Base-by-base conservation (phyloP, 1,140 invertebrate species). In the Rhyacophila brunnea region DNA sequence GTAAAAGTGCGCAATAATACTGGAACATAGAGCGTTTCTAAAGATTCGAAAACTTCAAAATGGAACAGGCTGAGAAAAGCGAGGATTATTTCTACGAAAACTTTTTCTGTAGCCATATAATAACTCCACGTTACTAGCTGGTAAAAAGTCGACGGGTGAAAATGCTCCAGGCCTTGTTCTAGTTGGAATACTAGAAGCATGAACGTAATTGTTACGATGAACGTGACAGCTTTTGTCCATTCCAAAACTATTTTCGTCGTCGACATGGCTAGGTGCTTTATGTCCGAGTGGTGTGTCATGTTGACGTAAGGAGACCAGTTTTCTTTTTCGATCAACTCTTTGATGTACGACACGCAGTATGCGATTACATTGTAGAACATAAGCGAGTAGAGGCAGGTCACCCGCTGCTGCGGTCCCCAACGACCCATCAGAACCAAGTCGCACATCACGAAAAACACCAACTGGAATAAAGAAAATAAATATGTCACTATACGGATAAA, bases 341-440 rank as follows among this genome's bases (percentile, higher is more conserved):
- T 84, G 7, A 89, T 82, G 69, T 91, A 91, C 55, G 81, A 80
- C 0, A 89, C 81, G 58, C 87, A 89, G 72, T 91, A 90, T 0
- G 88, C 85, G 47, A 89, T 78, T 1, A 90, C 88, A 68, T 90
- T 90, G 76, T 89, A 90, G 72, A 91, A 90, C 84, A 90, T 87
- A 2, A 91, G 74, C 0, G 87, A 87, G 70, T 91, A 91, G 7
- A 91, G 78, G 15, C 82, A 83, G 0, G 87, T 88, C 17, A 89
- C 74, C 35, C 79, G 73, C 53, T 87, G 85, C 36, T 84, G 79
- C 0, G 80, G 77, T 38, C 84, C 71, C 60, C 69, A 67, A 20
- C 50, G 40, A 0, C 72, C 72, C 5, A 78, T 74, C 11, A 87
- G 68, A 2, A 87, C 75, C 1, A 81, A 75, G 64, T 90, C 88